A percentile compares a stretch with the other conserved stretches of the same genome.
phyloP scores from a whole-genome alignment of 2,888 invertebrate species.

The Nemurella pictetii region DNA sequence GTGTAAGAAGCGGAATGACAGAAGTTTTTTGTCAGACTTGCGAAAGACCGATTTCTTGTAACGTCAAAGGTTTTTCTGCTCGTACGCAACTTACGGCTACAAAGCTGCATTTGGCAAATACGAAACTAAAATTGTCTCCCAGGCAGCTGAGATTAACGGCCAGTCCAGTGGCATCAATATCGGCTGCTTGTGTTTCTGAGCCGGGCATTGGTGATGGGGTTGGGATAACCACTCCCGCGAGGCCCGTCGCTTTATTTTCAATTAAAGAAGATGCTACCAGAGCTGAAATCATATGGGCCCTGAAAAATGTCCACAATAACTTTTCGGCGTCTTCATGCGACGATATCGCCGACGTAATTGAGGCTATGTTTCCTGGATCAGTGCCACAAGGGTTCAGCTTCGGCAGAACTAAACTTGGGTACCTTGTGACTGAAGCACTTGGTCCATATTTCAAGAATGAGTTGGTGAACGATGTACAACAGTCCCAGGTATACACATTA shows the following conservation, averaged over 20 bases:
- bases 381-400: conserved; percentile 3
- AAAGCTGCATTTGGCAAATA: not conserved
- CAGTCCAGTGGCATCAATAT: not conserved
- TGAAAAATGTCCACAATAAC: conserved; percentile 1
- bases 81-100: not conserved
- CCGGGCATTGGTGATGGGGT: not conserved
- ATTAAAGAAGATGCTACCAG: conserved; percentile 1
- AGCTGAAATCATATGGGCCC: conserved; percentile 27
- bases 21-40: not conserved
- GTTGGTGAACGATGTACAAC: conserved; percentile 8
- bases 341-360: not conserved
- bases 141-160: conserved; percentile 3
- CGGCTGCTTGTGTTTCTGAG: not conserved
- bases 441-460: conserved; percentile 31
- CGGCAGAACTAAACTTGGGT: conserved; percentile 22
- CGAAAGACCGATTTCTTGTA: not conserved
- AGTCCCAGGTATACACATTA: conserved; percentile 6
- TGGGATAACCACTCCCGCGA: no score
- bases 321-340: conserved; percentile 27
- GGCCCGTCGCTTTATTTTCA: not conserved
- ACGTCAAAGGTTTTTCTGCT: not conserved
- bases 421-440: conserved; percentile 27
- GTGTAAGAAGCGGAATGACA: not conserved
- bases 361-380: conserved; percentile 14
- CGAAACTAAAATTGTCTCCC: not conserved